A percentile compares a stretch with the other conserved stretches of the same genome.
Conservation (phyloP, 2,888 invertebrate species). For the Tipula helvola region DNA sequence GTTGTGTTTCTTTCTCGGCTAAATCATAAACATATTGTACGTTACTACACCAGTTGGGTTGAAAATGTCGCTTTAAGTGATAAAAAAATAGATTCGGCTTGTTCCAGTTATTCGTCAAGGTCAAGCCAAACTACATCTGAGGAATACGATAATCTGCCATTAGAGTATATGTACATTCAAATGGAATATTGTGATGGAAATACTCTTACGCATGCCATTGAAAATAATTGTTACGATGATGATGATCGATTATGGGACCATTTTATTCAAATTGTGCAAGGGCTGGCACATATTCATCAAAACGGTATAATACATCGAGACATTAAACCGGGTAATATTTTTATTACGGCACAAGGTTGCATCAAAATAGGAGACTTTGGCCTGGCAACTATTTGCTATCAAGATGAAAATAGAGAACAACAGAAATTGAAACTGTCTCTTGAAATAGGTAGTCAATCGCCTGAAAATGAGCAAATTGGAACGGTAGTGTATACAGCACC, state of each 20-base stretch:
- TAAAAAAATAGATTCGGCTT: neutral
- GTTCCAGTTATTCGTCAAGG: neutral
- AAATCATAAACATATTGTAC: conserved; percentile 88
- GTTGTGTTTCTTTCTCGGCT: conserved; percentile 77
- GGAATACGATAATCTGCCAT: neutral
- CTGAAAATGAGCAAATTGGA: conserved; percentile 53
- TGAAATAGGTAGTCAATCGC: neutral
- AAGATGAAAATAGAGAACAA: neutral
- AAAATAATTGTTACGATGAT: conserved; percentile 63
- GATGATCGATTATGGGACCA: conserved; percentile 76
- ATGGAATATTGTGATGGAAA: conserved; percentile 96
- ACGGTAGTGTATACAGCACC: conserved; percentile 94
- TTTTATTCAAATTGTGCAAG: conserved; percentile 88
- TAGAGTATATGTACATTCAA: conserved; percentile 61
- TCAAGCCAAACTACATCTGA: too few species aligned
- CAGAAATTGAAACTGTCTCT: too few species aligned
- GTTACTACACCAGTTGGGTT: conserved; percentile 89
- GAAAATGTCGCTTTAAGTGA: conserved; percentile 41
- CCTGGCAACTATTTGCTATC: conserved; percentile 50
- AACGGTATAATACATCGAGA: conserved; percentile 82
- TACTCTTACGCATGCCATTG: conserved; percentile 61
- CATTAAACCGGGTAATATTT: conserved; percentile 84
- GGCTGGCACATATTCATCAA: conserved; percentile 81
- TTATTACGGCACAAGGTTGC: conserved; percentile 86
- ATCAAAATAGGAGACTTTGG: conserved; percentile 98